phyloP scores from a whole-genome alignment of 2,888 invertebrate species.

The Chrysodeixis includens region DNA sequence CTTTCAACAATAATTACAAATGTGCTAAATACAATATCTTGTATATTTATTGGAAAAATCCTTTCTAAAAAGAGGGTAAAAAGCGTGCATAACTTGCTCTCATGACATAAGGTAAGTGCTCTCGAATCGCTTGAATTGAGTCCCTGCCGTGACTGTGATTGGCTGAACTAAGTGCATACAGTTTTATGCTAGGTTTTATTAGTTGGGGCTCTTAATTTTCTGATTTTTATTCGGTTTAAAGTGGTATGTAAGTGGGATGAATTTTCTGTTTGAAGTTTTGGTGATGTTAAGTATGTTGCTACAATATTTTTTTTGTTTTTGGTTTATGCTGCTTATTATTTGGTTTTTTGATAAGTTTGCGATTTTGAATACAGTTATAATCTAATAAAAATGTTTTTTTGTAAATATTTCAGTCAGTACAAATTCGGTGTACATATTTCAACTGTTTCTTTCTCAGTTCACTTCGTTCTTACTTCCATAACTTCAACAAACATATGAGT shows the following conservation, averaged over 20 bases:
- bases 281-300: neutral
- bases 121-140: constrained; percentile 60
- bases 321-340: too few relatives aligned
- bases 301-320: too few relatives aligned
- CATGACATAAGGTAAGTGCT: constrained; percentile 52
- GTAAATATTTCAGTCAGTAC: neutral
- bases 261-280: neutral
- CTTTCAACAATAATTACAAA: too few relatives aligned
- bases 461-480: constrained; percentile 43
- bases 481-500: constrained; percentile 32
- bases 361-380: neutral
- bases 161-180: constrained; percentile 49
- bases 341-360: too few relatives aligned
- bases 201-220: constrained; percentile 11
- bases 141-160: constrained; percentile 60
- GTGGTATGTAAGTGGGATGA: neutral
- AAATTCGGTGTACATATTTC: neutral
- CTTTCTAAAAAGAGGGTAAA: constrained; percentile 19
- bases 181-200: constrained; percentile 21
- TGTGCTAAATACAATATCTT: neutral
- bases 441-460: constrained; percentile 21
- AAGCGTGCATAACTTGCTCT: constrained; percentile 27
- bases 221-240: neutral
- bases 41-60: neutral
- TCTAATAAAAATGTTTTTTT: neutral